A percentile compares a stretch with the other conserved stretches of the same genome.
Conservation (phyloP, 2,888 invertebrate genomes). For the Agriotes lineatus region DNA sequence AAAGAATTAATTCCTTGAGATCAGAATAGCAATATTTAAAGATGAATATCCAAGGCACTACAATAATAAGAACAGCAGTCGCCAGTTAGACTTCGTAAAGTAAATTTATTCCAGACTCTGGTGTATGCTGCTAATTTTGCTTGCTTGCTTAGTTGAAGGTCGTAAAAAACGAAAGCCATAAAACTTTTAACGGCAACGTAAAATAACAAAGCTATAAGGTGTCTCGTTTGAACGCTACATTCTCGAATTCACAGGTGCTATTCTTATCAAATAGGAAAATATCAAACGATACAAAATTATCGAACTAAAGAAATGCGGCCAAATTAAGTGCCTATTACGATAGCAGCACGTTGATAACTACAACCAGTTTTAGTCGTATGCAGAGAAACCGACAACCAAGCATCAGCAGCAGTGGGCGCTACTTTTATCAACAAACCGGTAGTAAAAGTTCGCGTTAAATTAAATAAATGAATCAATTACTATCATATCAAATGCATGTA, state of each 20-base stretch:
- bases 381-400: conserved; percentile 5
- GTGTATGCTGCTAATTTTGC: too few species aligned
- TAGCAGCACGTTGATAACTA: conserved; percentile 41
- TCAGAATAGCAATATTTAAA: too few species aligned
- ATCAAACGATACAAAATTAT: conserved; percentile 20
- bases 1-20: too few species aligned
- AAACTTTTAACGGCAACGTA: too few species aligned
- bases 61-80: too few species aligned
- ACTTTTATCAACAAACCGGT: conserved; percentile 26
- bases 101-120: too few species aligned
- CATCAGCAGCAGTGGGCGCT: conserved; percentile 20
- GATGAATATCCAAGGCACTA: too few species aligned
- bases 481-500: conserved; percentile 20
- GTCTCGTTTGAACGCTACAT: too few species aligned
- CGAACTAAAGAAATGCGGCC: conserved; percentile 36
- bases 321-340: conserved; percentile 49
- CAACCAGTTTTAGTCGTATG: conserved; percentile 35
- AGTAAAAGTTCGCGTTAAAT: conserved; percentile 24
- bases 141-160: too few species aligned
- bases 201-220: too few species aligned
- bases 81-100: too few species aligned
- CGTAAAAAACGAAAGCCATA: too few species aligned
- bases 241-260: background rate
- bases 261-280: conserved; percentile 13
- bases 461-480: conserved; percentile 40